Base-by-base conservation (phyloP, 2,113 vertebrate genomes). In the Periophthalmus modestus region DNA sequence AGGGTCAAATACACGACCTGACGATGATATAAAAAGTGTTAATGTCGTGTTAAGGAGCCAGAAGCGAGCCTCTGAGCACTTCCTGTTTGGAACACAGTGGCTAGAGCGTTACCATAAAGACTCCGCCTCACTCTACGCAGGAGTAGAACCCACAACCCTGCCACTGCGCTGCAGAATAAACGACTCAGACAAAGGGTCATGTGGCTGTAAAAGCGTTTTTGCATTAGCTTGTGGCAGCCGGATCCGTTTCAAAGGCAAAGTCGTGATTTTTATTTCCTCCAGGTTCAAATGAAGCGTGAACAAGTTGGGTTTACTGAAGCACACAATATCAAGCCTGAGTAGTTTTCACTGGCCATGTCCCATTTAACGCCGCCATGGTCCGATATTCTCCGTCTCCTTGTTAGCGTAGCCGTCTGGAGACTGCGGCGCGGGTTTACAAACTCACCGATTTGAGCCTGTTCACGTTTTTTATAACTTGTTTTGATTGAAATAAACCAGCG, bases 201-300 rank as follows among this genome's bases (percentile, higher is more conserved):
- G n/a, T n/a, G n/a, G n/a, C 5, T 50, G 48, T 18, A 4, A 52
- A 52, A 52, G 16, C 1, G 16, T 54, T n/a, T 5, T 2, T 54
- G 50, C 9, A 19, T 52, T 19, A n/a, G 36, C 36, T 19, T 18
- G 48, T 55, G 18, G 21, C 28, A 5, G 61, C 63, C 54, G 57
- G 23, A 39, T 5, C 62, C 19, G 43, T 78, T 67, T 79, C 39
- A 71, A 80, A 68, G 62, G 36, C 58, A 68, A 66, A 71, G 36
- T 2, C 33, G 57, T 1, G 2, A 43, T 14, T 50, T 82, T 71
- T 62, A 71, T 43, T 59, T 73, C 34, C 55, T 73, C 69, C 63
- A 78, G 78, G 66, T 75, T 80, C 66, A 73, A 86, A 83, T 78
- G 72, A 68, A 75, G 63, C 43, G 10, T 81, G 77, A 76, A 81